Percentiles rank a stretch among this genome's conserved stretches.
Evolutionary conservation across 2,888 invertebrate species (phyloP).

Genomic region (Tenthredo scrophulariae): DNA sequence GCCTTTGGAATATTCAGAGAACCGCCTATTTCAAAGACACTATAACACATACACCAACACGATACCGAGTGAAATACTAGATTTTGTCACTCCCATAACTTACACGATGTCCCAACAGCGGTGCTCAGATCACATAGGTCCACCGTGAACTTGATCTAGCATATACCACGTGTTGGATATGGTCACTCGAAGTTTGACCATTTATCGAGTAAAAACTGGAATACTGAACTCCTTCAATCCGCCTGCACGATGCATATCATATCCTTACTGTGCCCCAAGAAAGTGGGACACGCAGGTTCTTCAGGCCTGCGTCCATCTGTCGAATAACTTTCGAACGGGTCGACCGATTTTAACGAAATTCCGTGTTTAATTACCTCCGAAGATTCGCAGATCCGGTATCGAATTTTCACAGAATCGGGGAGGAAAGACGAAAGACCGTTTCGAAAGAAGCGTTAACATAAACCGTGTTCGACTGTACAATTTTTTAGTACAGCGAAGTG

Average conservation of each 20-base stretch:
- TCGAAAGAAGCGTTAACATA: not conserved
- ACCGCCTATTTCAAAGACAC: conserved; percentile 1
- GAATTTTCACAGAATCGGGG: not conserved
- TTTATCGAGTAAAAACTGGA: not conserved
- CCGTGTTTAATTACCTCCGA: not conserved
- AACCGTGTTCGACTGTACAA: not conserved
- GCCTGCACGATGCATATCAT: not conserved
- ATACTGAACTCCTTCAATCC: not conserved
- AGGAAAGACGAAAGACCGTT: not conserved
- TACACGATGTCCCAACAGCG: conserved; percentile 38
- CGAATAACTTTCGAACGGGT: not conserved
- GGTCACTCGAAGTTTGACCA: not conserved
- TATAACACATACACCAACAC: not conserved
- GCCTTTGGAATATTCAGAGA: conserved; percentile 42
- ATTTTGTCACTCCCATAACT: conserved; percentile 34
- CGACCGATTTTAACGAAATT: not conserved
- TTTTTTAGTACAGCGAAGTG: not conserved
- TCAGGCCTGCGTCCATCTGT: not conserved
- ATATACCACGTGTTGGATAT: not conserved
- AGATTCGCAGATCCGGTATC: not conserved
- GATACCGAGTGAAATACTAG: conserved; percentile 42
- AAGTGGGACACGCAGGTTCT: not conserved
- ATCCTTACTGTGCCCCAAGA: not conserved
- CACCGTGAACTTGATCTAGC: not conserved
- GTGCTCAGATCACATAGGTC: conserved; percentile 28